Percentiles rank a stretch among this genome's conserved stretches.
Conservation (phyloP, 2,113 vertebrate genomes). For the Alces alces region DNA sequence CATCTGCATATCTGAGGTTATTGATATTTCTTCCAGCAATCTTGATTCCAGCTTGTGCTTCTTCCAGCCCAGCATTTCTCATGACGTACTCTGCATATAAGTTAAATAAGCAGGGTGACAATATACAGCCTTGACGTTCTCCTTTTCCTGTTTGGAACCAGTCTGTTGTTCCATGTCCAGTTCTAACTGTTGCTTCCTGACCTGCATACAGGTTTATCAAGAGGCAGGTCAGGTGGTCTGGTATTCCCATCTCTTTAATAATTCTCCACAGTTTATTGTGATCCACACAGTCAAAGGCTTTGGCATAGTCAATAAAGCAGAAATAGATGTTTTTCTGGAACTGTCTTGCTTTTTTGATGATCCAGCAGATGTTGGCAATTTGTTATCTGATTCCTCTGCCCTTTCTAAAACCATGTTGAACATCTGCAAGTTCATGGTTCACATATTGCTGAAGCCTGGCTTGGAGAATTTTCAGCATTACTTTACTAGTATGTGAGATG, state of each 20-base stretch:
- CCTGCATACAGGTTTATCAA: background rate
- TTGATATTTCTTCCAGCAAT: too few relatives aligned
- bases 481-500: background rate
- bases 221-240: background rate
- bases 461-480: background rate
- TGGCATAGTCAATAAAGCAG: background rate
- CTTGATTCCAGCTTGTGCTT: too few relatives aligned
- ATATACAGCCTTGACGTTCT: background rate
- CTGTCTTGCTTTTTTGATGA: background rate
- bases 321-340: background rate
- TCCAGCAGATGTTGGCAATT: background rate
- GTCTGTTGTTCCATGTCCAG: background rate
- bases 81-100: too few relatives aligned
- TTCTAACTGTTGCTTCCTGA: background rate
- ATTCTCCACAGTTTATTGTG: background rate
- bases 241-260: background rate
- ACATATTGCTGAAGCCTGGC: background rate
- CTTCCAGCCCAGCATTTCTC: too few relatives aligned
- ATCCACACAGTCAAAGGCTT: background rate
- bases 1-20: too few relatives aligned
- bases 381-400: background rate
- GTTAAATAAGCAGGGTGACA: background rate
- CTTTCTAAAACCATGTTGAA: background rate
- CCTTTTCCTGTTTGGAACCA: background rate
- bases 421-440: background rate